phyloP scores from a whole-genome alignment of 2,113 vertebrate genomes.

The Notarius quadriscutis region DNA sequence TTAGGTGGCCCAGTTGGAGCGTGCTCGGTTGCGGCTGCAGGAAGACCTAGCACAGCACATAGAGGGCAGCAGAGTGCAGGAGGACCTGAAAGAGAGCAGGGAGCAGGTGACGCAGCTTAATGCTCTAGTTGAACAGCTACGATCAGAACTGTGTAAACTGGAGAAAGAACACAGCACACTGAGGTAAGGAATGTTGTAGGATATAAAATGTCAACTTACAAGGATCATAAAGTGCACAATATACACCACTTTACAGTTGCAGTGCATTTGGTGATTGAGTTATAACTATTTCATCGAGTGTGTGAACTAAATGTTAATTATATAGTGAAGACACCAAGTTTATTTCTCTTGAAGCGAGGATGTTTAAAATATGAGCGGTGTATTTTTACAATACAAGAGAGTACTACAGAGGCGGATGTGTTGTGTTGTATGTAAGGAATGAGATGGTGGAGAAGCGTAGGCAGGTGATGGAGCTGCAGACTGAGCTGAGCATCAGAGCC shows the following conservation, averaged over 20 bases:
- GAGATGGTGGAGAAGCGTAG: slow-evolving; percentile 63
- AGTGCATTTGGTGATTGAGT: background rate
- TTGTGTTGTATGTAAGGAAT: slow-evolving; percentile 58
- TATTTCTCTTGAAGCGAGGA: background rate
- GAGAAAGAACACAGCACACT: slow-evolving; percentile 70
- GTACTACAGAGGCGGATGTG: background rate
- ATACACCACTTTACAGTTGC: background rate
- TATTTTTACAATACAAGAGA: background rate
- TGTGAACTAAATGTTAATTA: background rate
- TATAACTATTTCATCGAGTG: background rate
- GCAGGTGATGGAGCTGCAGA: slow-evolving; percentile 75
- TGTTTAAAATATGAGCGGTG: background rate
- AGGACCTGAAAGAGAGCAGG: slow-evolving; percentile 60
- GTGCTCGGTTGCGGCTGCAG: slow-evolving; percentile 64
- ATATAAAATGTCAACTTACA: background rate
- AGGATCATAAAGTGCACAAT: background rate
- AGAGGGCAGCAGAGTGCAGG: slow-evolving; percentile 53
- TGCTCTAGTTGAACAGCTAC: slow-evolving; percentile 63
- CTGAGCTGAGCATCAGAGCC: slow-evolving; percentile 67
- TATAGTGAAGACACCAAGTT: background rate
- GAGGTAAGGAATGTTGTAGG: slow-evolving; percentile 63
- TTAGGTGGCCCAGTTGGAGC: slow-evolving; percentile 74
- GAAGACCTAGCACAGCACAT: slow-evolving; percentile 59
- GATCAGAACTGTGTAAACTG: slow-evolving; percentile 67
- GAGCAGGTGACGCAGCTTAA: slow-evolving; percentile 67